phyloP scores from a whole-genome alignment of 2,888 invertebrate genomes.

The Germaria angustata region DNA sequence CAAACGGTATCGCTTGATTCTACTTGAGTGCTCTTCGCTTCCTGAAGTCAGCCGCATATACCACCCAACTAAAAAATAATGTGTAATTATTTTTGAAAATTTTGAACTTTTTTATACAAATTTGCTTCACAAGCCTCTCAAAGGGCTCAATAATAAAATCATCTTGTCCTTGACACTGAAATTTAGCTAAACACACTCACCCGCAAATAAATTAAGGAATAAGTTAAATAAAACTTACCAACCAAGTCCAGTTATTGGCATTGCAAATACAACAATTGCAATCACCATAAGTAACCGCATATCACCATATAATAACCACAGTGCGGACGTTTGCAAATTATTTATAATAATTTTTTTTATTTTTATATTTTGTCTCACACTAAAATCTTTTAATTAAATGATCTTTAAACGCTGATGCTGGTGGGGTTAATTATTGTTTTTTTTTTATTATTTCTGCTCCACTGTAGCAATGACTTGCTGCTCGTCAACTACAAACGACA shows the following conservation, averaged over 20 bases:
- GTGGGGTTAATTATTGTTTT: background rate
- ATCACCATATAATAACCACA: slow-evolving; percentile 81
- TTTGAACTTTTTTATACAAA: no score
- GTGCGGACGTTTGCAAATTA: slow-evolving; percentile 44
- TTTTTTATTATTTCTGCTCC: background rate
- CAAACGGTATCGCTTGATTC: no score
- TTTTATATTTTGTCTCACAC: background rate
- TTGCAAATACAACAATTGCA: slow-evolving; percentile 91
- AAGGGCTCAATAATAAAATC: no score
- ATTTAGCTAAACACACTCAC: no score
- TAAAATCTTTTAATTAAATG: background rate
- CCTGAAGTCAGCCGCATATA: no score
- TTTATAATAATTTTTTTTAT: slow-evolving; percentile 10
- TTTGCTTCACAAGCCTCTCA: no score
- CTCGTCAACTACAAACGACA: background rate
- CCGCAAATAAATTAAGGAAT: no score
- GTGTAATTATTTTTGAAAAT: no score
- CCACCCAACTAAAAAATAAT: no score
- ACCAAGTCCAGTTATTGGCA: slow-evolving; percentile 92
- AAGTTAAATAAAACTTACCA: slow-evolving; percentile 86
- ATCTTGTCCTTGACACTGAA: no score
- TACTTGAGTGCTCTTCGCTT: no score
- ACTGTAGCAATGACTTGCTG: background rate
- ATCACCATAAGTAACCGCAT: slow-evolving; percentile 91
- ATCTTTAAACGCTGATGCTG: no score